Base-by-base conservation (phyloP, 2,888 invertebrate species). In the Xestia ashworthii region DNA sequence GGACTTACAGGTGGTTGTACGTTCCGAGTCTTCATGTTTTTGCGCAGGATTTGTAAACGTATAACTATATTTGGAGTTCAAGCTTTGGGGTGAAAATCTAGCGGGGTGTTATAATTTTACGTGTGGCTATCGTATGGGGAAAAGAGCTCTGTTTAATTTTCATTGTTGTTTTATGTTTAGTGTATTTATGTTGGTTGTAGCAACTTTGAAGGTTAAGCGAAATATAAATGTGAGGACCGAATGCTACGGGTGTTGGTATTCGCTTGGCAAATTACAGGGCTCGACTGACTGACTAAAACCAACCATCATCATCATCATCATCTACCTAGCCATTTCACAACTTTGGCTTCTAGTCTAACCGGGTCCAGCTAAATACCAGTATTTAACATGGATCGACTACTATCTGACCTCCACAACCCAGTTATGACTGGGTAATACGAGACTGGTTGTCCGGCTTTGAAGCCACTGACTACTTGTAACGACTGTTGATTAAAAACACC, bases 1-100 rank as follows among this genome's bases (percentile, higher is more conserved):
- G 64, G 38, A 62, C 76, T 76, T 77, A 81, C 81, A 81, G 82
- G 82, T 81, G 81, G 81, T 81, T 81, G 82, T 58, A 82, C 71
- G 67, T 67, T 4, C 0, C 58, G 38, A 44, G 44, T 64, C 6
- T 62, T n/a, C 38, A 1, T 44, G 46, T 44, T 82, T 80, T 76
- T 68, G 55, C 22, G 22, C 46, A 32, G 44, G 19, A 22, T 67
- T 80, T 66, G 55, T 50, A 44, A 11, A 58, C 25, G 3, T 32
- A 62, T 38, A 38, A n/a, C 14, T 64, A 22, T 44, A 44, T 5
- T 44, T 14, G 11, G 8, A 44, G 25, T 16, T 50, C 11, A 46
- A 60, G 66, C 14, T 19, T 50, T 46, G 58, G 58, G 66, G 66
- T 80, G 60, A 16, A 66, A n/a, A 53, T 32, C 0, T 44, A 41